Conservation (phyloP, 2,888 invertebrate species). For the Colostygia pectinataria region DNA sequence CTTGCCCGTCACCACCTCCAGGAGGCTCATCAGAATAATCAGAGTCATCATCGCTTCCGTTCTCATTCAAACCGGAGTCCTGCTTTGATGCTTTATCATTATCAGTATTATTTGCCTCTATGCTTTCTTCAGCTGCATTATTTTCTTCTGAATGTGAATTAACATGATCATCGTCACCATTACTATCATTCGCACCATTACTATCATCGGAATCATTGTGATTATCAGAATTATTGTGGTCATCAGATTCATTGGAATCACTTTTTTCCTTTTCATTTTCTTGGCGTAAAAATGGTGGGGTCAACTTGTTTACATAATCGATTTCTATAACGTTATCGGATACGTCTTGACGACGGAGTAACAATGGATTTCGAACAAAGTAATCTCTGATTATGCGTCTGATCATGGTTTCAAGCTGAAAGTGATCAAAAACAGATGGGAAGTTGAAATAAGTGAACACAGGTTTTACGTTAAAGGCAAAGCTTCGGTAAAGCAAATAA, state of each 20-base stretch:
- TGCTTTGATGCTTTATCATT: conserved; percentile 45
- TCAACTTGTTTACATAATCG: conserved; percentile 45
- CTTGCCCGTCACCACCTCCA: conserved; percentile 72
- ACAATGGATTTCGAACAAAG: conserved; percentile 19
- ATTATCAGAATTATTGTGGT: too few species aligned
- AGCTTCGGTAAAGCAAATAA: not conserved
- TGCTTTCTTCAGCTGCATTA: conserved; percentile 50
- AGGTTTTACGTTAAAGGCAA: not conserved
- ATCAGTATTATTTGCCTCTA: conserved; percentile 40
- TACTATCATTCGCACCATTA: conserved; percentile 26
- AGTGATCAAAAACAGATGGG: not conserved
- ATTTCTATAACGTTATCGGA: conserved; percentile 56
- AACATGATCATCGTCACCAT: conserved; percentile 27
- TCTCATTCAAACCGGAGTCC: conserved; percentile 42
- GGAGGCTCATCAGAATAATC: conserved; percentile 69
- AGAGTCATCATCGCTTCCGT: conserved; percentile 51
- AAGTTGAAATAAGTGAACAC: not conserved
- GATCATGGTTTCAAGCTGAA: conserved; percentile 26
- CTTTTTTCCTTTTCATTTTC: conserved; percentile 43
- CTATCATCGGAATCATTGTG: conserved; percentile 32
- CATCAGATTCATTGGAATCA: conserved; percentile 37
- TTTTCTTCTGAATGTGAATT: conserved; percentile 31
- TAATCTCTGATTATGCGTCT: conserved; percentile 33
- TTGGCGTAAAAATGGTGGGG: conserved; percentile 56
- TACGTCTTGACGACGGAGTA: conserved; percentile 46